Evolutionary conservation across 2,888 invertebrate species (phyloP), one percentile per base, ranked within the genome.

Genomic region (Notodonta ziczac): DNA sequence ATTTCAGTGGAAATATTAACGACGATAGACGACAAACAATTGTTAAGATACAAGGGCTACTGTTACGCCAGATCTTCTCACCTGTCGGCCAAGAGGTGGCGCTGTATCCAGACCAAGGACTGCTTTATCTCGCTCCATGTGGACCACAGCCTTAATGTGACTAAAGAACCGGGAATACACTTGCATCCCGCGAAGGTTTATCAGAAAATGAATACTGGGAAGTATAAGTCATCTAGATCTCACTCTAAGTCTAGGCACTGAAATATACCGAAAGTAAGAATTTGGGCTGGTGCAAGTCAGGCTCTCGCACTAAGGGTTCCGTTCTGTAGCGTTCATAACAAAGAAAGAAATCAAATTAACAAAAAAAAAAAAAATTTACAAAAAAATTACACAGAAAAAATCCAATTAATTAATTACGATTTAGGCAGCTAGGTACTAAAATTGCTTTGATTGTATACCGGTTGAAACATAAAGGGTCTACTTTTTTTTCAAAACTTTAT

Each of bases 61-160:
- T 83, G 73, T 60, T 85, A 85, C 63, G 68, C 72, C 7, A 77
- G 67, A 60, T 62, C 71, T 13, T 13, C 52, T 52, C 12, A 13
- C 4, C 76, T 78, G 0, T 65, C 68, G 9, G 69, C 65, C 0
- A 57, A 66, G 40, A 71, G 74, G 42, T 85, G 86, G 85, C 72
- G 86, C 0, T 86, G 86, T 52, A 72, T 83, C n/a, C 77, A 83
- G 54, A 86, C 86, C 0, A 76, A 75, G 32, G 62, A 70, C 6
- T 85, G 85, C 61, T 85, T 59, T 59, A 65, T 69, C 7, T 67
- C 75, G 1, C n/a, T 85, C 4, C 61, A 59, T 1, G 65, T 81
- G 12, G 72, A 80, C 35, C 51, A 62, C 0, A 46, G 74, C 42
- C 53, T 65, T 0, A 58, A 7, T 0, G 60, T 76, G 24, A 54